Conservation (phyloP, 2,113 vertebrate species). For the Crotalus tigris region DNA sequence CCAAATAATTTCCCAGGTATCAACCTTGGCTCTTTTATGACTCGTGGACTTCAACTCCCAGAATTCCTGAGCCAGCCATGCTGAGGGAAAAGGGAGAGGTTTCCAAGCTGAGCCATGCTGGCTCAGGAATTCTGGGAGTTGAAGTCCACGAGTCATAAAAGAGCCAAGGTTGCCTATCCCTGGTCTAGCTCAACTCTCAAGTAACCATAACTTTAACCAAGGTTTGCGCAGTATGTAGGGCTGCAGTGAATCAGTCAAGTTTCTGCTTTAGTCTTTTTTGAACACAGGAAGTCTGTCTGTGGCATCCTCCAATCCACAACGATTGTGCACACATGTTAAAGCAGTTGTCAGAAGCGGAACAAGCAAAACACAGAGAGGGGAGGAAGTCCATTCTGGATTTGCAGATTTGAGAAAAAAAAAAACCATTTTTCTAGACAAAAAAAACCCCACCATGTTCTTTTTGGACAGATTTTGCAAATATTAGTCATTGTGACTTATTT, state of each 20-base stretch:
- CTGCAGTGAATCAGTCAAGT: not conserved
- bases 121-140: too few relatives aligned
- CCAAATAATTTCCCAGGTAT: too few relatives aligned
- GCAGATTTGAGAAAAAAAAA: not conserved
- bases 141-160: too few relatives aligned
- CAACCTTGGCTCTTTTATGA: too few relatives aligned
- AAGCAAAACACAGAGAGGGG: too few relatives aligned
- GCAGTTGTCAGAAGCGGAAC: not conserved
- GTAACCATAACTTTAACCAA: not conserved
- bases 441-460: not conserved
- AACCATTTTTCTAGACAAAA: conserved; percentile 9
- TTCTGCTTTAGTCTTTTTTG: not conserved
- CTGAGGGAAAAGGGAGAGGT: too few relatives aligned
- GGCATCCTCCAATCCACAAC: not conserved
- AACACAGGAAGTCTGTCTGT: not conserved
- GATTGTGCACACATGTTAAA: not conserved
- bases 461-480: conserved; percentile 31
- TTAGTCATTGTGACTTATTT: conserved; percentile 57
- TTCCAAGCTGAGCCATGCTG: too few relatives aligned
- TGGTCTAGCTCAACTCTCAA: not conserved
- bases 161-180: too few relatives aligned
- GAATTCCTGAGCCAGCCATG: too few relatives aligned
- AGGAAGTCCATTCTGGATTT: not conserved
- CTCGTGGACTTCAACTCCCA: too few relatives aligned
- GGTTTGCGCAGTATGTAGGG: not conserved